Evolutionary conservation across 2,797 vertebrate genomes (phyloP), one percentile per base, ranked within the genome.

Genomic region (Graptemys geographica): DNA sequence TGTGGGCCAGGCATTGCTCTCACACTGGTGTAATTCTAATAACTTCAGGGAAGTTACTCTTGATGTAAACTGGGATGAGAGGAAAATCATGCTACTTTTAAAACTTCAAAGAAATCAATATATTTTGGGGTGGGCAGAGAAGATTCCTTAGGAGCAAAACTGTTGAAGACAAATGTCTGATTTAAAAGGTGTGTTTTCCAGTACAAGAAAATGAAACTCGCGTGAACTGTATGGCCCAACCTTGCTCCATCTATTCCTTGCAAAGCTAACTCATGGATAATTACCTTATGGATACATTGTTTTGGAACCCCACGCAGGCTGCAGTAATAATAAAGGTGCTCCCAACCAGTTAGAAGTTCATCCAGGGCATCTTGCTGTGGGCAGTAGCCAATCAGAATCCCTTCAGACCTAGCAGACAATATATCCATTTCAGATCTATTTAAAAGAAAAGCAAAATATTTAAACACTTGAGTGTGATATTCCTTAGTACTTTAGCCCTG

Each of bases 301-400:
- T 93, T 96, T 16, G 98, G 97, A 87, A 98, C 93, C 72, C 98
- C 98, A 6, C 95, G 96, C 13, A 98, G 92, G 1, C 89, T 95
- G 57, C 98, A 98, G 93, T 98, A 98, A 83, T 97, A 98, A 23
- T 89, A 90, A 59, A 98, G 98, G 55, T 98, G 98, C 8, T 98
- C 98, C 98, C 98, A 95, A 7, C 97, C 98, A 0, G 96, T 98
- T 91, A 98, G 84, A 78, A 98, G 95, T 31, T 96, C 97, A 37
- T 98, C 97, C 87, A 98, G 79, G 37, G 98, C 98, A 62, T 98
- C 98, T 89, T 97, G 96, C 93, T 98, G 98, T 0, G 98, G 98
- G 83, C 98, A 98, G 79, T 98, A 98, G 89, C 98, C 98, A 0
- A 98, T 11, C 5, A 96, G 93, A 76, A 98, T 10, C 3, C 98